Evolutionary conservation across 2,888 invertebrate species (phyloP), one percentile per base, ranked within the genome.

Genomic region (Camptogramma bilineatum): DNA sequence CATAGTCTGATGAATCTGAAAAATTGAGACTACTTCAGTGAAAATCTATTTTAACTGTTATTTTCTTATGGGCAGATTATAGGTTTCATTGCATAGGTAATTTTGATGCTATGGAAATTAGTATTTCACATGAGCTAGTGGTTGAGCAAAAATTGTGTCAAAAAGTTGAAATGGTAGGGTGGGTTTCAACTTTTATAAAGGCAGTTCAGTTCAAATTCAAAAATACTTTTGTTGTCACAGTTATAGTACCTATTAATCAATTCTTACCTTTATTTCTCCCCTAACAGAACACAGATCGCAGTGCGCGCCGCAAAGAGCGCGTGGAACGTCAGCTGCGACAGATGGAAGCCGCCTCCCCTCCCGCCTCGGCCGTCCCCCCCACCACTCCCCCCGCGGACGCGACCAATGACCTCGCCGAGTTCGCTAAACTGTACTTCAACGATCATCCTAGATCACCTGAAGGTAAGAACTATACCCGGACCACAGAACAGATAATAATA

Each of bases 351-450:
- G 82, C 86, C 2, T 78, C 88, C 0, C 78, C 85, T 81, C 77
- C 82, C 34, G 68, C 80, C 34, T 78, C 76, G 10, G 82, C 80
- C 7, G 77, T 65, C 21, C 86, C 79, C 42, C 86, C 79, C 69
- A 94, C 72, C 88, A 81, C 86, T 47, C 93, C 94, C 13, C 88
- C 94, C 18, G 95, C 95, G 53, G 95, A 95, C 73, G 86, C 94
- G 5, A 94, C 95, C 75, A 97, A 96, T 81, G 98, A 98, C 81
- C 96, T 99, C 83, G 93, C 97, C 0, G 98, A 98, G 81, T 99
- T 98, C 88, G 99, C 98, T n/a, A 97, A 98, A 80, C 95, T 96
- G 68, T 97, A 97, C 88, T 99, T 97, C 90, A 99, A 98, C 84
- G 95, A 96, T 58, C 98, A 98, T 78, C 97, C 97, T 71, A 92